These are phyloP conservation scores for Metallyticus violacea DNA, from an alignment of 2,888 invertebrate genomes.

Conservation along the genomic window DNA sequence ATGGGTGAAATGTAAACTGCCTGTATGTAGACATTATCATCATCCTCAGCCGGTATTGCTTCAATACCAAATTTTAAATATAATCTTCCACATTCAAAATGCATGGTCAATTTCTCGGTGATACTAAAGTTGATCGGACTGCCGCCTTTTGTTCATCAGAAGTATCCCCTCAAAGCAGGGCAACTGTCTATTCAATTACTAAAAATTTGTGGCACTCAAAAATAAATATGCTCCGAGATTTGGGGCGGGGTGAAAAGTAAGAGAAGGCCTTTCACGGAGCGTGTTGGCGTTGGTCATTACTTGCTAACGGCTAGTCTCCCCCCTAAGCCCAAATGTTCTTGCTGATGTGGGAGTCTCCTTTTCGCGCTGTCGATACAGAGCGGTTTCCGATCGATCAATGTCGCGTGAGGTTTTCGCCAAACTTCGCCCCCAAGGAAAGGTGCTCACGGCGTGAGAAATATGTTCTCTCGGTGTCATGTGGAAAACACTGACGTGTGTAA, in stretches of 20 bases:
- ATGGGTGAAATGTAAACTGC: no score
- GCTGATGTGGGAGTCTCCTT: not conserved
- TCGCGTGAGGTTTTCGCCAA: not conserved
- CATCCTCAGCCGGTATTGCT: no score
- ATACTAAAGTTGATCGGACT: no score
- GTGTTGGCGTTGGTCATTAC: not conserved
- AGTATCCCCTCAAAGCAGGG: no score
- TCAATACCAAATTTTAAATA: no score
- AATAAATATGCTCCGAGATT: not conserved
- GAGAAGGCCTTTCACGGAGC: not conserved
- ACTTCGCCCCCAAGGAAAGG: not conserved
- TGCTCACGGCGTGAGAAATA: not conserved
- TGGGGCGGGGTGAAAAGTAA: not conserved
- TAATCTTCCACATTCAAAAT: no score
- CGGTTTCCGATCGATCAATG: not conserved
- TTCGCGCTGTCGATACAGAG: not conserved
- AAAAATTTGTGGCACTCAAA: no score
- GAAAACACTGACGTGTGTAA: not conserved
- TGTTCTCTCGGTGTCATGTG: not conserved
- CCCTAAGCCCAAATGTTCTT: not conserved
- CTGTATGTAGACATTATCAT: no score
- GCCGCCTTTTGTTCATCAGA: no score
- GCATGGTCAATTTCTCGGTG: no score
- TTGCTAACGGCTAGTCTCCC: not conserved
- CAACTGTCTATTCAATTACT: no score